Base-by-base conservation (phyloP, 2,113 vertebrate genomes). In the Perognathus longimembris region DNA sequence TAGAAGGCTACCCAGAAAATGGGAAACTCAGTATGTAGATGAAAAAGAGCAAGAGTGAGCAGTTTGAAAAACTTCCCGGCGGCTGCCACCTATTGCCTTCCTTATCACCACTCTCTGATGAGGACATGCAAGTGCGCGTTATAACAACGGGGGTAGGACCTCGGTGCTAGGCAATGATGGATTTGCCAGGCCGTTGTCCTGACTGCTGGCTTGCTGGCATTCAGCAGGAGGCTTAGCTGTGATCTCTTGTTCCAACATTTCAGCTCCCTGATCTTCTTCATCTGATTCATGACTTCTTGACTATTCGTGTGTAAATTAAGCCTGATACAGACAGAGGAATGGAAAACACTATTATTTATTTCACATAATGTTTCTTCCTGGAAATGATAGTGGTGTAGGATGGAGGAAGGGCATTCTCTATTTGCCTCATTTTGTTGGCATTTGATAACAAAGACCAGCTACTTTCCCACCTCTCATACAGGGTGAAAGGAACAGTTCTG, bases 401-500 rank as follows among this genome's bases (percentile, higher is more conserved):
- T 1, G n/a, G 9, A 5, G 24, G 92, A 59, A 54, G 50, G 50
- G 50, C 57, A 7, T 59, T 64, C 45, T 88, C 73, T 32, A 36
- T 57, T 73, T 63, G 73, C 78, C 61, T 94, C 54, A 40, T 81
- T 75, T 69, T 76, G 70, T 73, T 90, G 70, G n/a, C 63, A 73
- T 57, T 67, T 82, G 75, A 92, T 78, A 85, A 73, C 7, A 34
- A 85, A 79, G 75, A 26, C 34, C 63, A 92, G 85, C 59, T 14
- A 34, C 59, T 34, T 78, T n/a, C 21, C 40, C 38, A 15, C 85
- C 21, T 38, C 67, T 80, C 34, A 12, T 0, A 0, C 50, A 63
- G 50, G 11, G 79, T 78, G 54, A 92, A 89, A 59, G 80, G 77
- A 95, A 95, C 20, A 76, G 42, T 50, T 67, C 38, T 7, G 50